Conservation (phyloP, 2,113 vertebrate species). For the Hypanus sabinus region DNA sequence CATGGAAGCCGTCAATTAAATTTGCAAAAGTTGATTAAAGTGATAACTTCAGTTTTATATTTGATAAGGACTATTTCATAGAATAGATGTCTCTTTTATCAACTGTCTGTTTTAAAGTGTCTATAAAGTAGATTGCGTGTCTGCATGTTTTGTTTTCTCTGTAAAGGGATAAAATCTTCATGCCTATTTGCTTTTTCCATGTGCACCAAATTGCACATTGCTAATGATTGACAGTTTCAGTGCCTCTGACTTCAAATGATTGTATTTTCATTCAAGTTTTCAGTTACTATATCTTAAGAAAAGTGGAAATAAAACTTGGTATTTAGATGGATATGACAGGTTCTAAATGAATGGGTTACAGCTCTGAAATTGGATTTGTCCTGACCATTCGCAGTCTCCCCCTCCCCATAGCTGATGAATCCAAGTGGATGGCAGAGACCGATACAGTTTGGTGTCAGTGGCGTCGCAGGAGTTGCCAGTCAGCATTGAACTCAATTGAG, state of each 20-base stretch:
- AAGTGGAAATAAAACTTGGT: background rate
- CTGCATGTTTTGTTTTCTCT: background rate
- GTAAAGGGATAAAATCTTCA: background rate
- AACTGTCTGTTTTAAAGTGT: background rate
- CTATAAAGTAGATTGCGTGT: background rate
- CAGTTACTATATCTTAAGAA: background rate
- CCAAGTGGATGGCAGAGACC: too few relatives aligned
- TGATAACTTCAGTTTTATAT: background rate
- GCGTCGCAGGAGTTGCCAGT: too few relatives aligned
- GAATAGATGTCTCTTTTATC: background rate
- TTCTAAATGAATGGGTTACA: background rate
- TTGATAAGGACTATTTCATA: background rate
- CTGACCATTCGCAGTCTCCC: background rate
- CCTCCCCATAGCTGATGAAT: too few relatives aligned
- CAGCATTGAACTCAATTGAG: too few relatives aligned
- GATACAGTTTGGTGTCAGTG: too few relatives aligned
- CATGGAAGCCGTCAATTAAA: background rate
- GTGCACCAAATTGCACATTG: background rate
- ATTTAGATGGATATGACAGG: background rate
- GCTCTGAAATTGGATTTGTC: background rate
- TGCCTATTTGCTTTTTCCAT: background rate
- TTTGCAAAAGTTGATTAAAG: background rate
- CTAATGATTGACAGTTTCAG: background rate
- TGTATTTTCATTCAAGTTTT: background rate
- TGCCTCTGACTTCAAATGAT: background rate